Conservation (phyloP, 2,888 invertebrate genomes). For the Acleris sparsana region DNA sequence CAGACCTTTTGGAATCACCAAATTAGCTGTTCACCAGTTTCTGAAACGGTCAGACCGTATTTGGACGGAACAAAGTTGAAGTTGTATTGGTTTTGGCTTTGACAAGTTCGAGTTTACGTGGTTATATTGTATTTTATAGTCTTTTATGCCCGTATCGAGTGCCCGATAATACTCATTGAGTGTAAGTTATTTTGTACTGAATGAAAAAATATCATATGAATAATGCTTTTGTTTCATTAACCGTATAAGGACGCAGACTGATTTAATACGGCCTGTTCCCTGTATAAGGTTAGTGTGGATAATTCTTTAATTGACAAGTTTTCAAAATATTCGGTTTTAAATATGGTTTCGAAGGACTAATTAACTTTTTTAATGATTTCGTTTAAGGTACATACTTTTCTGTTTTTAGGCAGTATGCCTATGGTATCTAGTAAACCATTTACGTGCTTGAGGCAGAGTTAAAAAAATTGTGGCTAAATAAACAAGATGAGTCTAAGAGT, state of each 20-base stretch:
- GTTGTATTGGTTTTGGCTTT: slow-evolving; percentile 3
- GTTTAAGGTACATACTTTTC: neutral
- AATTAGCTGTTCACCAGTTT: neutral
- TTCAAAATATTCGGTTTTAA: slow-evolving; percentile 36
- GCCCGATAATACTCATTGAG: slow-evolving; percentile 70
- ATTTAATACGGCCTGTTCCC: slow-evolving; percentile 54
- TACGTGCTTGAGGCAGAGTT: too few relatives aligned
- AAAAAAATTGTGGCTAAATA: too few relatives aligned
- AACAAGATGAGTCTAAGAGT: too few relatives aligned
- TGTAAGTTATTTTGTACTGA: slow-evolving; percentile 70
- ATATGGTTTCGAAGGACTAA: slow-evolving; percentile 9
- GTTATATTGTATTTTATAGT: slow-evolving; percentile 56
- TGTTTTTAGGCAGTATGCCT: neutral
- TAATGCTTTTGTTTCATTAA: slow-evolving; percentile 78
- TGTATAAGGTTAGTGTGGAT: slow-evolving; percentile 36
- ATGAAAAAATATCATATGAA: slow-evolving; percentile 66
- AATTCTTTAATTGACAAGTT: slow-evolving; percentile 43
- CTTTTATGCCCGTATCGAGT: slow-evolving; percentile 69
- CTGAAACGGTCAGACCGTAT: neutral
- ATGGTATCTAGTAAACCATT: too few relatives aligned
- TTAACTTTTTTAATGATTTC: neutral
- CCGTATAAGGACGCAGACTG: slow-evolving; percentile 64
- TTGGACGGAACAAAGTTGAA: neutral
- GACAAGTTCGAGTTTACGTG: slow-evolving; percentile 16
- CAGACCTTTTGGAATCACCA: slow-evolving; percentile 29